Base-by-base conservation (phyloP, 2,888 invertebrate genomes). In the Drosophila fungiperda region DNA sequence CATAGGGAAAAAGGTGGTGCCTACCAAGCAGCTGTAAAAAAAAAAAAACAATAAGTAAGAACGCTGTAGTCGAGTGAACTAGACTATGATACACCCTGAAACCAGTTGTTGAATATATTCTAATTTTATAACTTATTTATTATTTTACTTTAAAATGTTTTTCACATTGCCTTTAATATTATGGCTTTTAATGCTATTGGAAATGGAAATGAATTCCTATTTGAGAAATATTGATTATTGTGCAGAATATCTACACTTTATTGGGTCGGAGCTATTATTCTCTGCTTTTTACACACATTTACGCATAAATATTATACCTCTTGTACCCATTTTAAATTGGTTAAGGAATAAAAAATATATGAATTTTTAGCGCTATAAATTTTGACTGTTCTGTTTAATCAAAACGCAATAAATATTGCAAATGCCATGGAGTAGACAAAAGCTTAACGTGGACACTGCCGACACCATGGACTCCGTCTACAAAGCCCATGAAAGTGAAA, bases 321-420 rank as follows among this genome's bases (percentile, higher is more conserved):
- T 20, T 45, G 12, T 1, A 12, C 12, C 7, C 7, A 1, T 45
- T 45, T 45, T 15, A 20, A 45, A 45, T 45, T 12, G 15, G 15
- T 15, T 20, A 23, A 15, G 45, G 15, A 20, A 26, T 35, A 53
- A 7, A 29, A 7, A 6, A n/a, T 33, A 20, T 17, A 29, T 35
- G 17, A 66, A 36, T 42, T 29, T 68, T 1, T 32, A 55, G 29
- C 33, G 20, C 42, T 53, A 65, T 38, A 63, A 42, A 29, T 48
- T 50, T 40, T 49, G 54, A n/a, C 36, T 38, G 48, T 33, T 53
- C 49, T 23, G 65, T 83, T 72, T 85, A 85, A 85, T 85, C 86
- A 85, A 85, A 85, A 85, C 76, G 89, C 81, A 85, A 85, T 85
- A 85, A 85, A 85, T 85, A 90, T 90, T 88, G 78, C 78, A 88